Evolutionary conservation across 2,797 vertebrate species (phyloP).

Genomic region (Loriculus beryllinus): DNA sequence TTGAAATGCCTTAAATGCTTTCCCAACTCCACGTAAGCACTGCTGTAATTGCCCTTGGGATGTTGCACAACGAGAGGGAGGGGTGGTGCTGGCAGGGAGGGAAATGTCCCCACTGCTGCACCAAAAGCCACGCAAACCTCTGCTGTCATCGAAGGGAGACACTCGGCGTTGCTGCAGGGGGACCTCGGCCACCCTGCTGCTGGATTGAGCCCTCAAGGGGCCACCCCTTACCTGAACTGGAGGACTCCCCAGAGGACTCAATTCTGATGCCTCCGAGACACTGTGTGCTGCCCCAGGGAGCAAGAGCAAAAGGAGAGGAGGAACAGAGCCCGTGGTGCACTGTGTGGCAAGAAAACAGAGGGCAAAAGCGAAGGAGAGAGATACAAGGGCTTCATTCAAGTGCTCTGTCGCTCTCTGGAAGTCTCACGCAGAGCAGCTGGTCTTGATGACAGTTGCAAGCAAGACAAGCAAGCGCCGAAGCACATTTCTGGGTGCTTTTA

Average conservation of each 20-base stretch:
- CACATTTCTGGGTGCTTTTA: conserved; percentile 50
- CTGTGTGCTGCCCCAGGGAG: conserved; percentile 4
- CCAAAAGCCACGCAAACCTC: background rate
- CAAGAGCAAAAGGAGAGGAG: conserved; percentile 32
- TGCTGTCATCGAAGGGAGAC: background rate
- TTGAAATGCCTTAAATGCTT: conserved; percentile 67
- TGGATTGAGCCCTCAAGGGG: background rate
- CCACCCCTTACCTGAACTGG: background rate
- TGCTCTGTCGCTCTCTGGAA: conserved; percentile 6
- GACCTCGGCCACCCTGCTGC: background rate
- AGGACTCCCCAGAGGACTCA: background rate
- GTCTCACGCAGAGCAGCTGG: conserved; percentile 62
- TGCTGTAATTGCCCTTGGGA: conserved; percentile 65
- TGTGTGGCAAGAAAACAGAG: background rate
- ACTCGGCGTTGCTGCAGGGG: rapidly evolving
- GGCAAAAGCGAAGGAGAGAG: background rate
- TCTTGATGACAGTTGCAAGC: conserved; percentile 42
- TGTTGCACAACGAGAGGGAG: conserved; percentile 59
- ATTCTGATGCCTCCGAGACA: background rate
- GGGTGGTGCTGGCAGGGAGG: conserved; percentile 38
- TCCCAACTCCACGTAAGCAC: conserved; percentile 62
- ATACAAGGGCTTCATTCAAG: conserved; percentile 59
- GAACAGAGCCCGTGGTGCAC: conserved; percentile 20
- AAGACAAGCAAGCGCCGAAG: conserved; percentile 1
- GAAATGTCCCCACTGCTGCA: background rate